Evolutionary conservation across 1,140 invertebrate species (phyloP), one percentile per base, ranked within the genome.

Genomic region (Drosophila lowei): DNA sequence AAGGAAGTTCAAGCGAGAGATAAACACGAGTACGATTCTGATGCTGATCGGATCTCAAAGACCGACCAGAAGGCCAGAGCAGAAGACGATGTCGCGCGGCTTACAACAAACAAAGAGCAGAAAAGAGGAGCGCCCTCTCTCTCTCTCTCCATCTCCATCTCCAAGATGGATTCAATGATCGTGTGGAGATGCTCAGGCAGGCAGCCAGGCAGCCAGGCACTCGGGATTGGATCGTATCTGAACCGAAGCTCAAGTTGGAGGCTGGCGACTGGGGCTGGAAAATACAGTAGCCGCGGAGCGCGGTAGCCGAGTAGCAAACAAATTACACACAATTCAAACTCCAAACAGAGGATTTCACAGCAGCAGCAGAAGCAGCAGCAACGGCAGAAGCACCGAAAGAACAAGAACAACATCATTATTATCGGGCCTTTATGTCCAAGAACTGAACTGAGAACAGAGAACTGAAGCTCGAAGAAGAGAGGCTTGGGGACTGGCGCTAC

Each of bases 301-400:
- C 34, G 34, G 34, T 38, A 38, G 34, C 85, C 67, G 63, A 58
- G 65, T 74, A 78, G 68, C 86, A 89, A 85, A 89, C 79, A 85
- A 81, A 89, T 89, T 79, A 89, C 80, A 89, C 71, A 80, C 73
- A 85, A 85, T 85, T 85, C 81, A 85, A 85, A 85, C 81, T 85
- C 83, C 81, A 85, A 85, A 81, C 81, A 85, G 73, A 81, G 77
- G 63, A 86, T 85, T 86, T 81, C 70, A 85, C 85, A 89, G 79
- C 80, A 74, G 55, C 65, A 23, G 21, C 21, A 21, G 21, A 1
- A 21, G 21, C 85, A 85, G 77, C 80, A 72, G 55, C 65, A 61
- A 77, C 66, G 75, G 62, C 62, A 21, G 63, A 63, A 64, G 77
- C 66, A 84, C 54, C 68, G 38, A 57, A 53, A 47, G 71, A 68